A percentile compares a stretch with the other conserved stretches of the same genome.
Evolutionary conservation across 2,797 vertebrate species (phyloP).

Genomic region (Odontamblyopus rebecca): DNA sequence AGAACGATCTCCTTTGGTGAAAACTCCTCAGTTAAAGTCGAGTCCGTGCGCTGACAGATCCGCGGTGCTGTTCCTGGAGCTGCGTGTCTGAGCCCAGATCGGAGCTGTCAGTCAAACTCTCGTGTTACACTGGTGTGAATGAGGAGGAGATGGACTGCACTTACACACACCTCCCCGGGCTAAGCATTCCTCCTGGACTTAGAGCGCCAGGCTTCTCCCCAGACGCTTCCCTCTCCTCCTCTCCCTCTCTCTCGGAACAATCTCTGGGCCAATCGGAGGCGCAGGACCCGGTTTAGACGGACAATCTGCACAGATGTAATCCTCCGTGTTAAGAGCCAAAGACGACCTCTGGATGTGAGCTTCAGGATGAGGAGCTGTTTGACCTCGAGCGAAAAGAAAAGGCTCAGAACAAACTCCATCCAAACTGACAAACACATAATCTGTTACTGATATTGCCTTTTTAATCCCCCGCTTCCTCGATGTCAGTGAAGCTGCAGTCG

Average conservation of each 20-base stretch:
- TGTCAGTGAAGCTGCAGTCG: background rate
- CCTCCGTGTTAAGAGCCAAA: slow-evolving; percentile 57
- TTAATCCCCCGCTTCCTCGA: background rate
- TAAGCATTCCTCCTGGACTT: slow-evolving; percentile 79
- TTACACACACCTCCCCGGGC: slow-evolving; percentile 69
- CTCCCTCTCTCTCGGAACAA: slow-evolving; percentile 16
- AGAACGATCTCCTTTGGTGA: background rate
- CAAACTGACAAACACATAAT: background rate
- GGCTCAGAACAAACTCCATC: background rate
- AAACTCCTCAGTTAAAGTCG: background rate
- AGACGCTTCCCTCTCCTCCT: slow-evolving; percentile 39
- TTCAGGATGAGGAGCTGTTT: slow-evolving; percentile 19
- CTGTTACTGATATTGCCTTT: background rate
- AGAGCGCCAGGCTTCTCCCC: slow-evolving; percentile 66
- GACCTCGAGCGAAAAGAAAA: background rate
- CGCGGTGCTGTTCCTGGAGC: background rate
- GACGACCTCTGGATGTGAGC: slow-evolving; percentile 44
- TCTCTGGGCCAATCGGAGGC: slow-evolving; percentile 42
- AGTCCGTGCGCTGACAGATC: background rate
- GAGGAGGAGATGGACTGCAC: slow-evolving; percentile 70
- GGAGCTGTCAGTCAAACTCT: slow-evolving; percentile 64
- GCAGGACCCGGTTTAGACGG: slow-evolving; percentile 57
- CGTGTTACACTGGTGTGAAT: slow-evolving; percentile 63
- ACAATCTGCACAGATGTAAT: slow-evolving; percentile 67
- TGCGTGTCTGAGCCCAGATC: background rate